A percentile compares a stretch with the other conserved stretches of the same genome.
Evolutionary conservation across 2,888 invertebrate species (phyloP).

Genomic region (Drosophila setosimentum): DNA sequence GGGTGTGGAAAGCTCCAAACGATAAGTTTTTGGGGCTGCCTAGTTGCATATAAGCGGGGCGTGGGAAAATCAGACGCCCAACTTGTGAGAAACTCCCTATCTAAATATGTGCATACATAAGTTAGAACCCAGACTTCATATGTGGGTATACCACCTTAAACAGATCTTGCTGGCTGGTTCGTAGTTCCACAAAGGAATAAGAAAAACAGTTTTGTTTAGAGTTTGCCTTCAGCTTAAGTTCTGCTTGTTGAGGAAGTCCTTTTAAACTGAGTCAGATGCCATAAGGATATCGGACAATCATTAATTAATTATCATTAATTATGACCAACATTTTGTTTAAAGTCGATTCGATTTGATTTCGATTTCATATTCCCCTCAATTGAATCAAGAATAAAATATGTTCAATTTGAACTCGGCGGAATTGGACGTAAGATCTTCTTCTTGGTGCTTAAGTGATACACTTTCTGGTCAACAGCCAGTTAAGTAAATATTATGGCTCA

Average conservation of each 20-base stretch:
- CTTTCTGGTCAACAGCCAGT: not conserved
- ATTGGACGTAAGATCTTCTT: not conserved
- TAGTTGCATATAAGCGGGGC: conserved; percentile 14
- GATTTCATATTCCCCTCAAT: not conserved
- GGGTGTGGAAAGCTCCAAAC: conserved; percentile 59
- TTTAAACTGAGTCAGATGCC: not conserved
- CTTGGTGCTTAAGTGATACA: not conserved
- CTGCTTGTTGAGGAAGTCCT: not conserved
- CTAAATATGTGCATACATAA: conserved; percentile 1
- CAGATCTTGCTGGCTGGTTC: not conserved
- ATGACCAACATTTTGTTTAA: not conserved
- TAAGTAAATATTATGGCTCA: not conserved
- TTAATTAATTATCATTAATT: too few species aligned
- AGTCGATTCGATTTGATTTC: not conserved
- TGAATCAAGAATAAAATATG: not conserved
- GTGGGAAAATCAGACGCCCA: conserved; percentile 50
- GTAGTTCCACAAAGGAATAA: not conserved
- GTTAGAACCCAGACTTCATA: not conserved
- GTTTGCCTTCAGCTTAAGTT: not conserved
- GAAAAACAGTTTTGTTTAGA: not conserved
- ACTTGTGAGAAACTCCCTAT: conserved; percentile 43
- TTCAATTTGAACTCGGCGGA: not conserved
- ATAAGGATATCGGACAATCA: not conserved
- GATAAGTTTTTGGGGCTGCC: conserved; percentile 51
- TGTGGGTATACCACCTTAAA: not conserved